Percentiles rank a stretch among this genome's conserved stretches.
Evolutionary conservation across 2,113 vertebrate species (phyloP).

Genomic region (Peromyscus leucopus): DNA sequence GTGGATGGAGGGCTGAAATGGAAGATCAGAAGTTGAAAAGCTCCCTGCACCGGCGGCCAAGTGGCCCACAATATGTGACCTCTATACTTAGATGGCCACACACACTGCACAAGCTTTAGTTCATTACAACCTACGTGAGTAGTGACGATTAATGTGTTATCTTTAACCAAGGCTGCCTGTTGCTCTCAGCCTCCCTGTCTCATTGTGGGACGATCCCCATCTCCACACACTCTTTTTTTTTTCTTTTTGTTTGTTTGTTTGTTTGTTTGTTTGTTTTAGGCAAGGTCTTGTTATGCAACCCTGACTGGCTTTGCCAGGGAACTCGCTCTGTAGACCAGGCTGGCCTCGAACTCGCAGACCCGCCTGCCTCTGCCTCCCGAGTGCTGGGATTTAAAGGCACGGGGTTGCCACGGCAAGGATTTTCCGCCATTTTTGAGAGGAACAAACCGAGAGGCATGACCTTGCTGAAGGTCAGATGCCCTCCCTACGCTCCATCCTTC

Average conservation of each 20-base stretch:
- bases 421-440: constrained; percentile 26
- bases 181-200: background rate
- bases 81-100: accelerated
- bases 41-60: no score
- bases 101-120: background rate
- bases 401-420: background rate
- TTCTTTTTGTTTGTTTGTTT: background rate
- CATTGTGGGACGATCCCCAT: background rate
- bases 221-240: background rate
- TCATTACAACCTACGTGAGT: background rate
- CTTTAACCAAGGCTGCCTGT: background rate
- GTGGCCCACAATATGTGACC: accelerated
- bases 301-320: background rate
- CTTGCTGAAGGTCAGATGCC: background rate
- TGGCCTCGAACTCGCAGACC: background rate
- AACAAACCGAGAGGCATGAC: background rate
- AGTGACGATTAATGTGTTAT: accelerated
- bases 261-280: background rate
- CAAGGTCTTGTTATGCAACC: background rate
- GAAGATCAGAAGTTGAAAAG: background rate
- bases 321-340: background rate
- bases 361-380: background rate
- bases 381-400: background rate
- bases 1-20: background rate
- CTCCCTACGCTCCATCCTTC: accelerated